phyloP scores from a whole-genome alignment of 2,113 vertebrate species.

The Mormoops blainvillei region DNA sequence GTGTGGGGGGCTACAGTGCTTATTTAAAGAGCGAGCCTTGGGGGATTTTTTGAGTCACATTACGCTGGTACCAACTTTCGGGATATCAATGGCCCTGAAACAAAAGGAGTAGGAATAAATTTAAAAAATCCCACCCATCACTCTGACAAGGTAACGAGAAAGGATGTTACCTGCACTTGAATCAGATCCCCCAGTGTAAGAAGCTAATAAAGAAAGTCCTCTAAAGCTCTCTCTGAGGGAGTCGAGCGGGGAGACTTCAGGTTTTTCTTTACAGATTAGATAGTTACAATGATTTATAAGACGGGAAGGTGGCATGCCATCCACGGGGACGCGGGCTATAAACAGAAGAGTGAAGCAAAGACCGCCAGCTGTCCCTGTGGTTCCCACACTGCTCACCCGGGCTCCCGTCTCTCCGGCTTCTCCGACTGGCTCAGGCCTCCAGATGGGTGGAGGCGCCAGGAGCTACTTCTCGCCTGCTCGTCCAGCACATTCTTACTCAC shows the following conservation, averaged over 20 bases:
- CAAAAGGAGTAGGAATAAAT: neutral
- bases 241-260: neutral
- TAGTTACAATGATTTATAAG: neutral
- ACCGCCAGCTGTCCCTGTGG: neutral
- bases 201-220: neutral
- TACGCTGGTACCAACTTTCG: neutral
- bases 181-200: neutral
- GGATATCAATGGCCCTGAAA: neutral
- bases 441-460: rapidly evolving
- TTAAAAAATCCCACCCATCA: neutral
- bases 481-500: neutral
- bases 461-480: neutral
- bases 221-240: neutral
- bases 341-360: neutral
- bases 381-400: neutral
- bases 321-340: neutral
- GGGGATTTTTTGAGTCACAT: neutral
- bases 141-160: neutral
- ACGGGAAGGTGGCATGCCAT: neutral
- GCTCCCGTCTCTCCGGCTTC: neutral
- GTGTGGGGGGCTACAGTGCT: neutral
- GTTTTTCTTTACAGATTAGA: neutral
- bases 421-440: too few relatives aligned
- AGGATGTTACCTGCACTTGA: neutral
- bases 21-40: neutral